A percentile compares a stretch with the other conserved stretches of the same genome.
Evolutionary conservation across 2,888 invertebrate genomes (phyloP).

Genomic region (Rosalia funebris): DNA sequence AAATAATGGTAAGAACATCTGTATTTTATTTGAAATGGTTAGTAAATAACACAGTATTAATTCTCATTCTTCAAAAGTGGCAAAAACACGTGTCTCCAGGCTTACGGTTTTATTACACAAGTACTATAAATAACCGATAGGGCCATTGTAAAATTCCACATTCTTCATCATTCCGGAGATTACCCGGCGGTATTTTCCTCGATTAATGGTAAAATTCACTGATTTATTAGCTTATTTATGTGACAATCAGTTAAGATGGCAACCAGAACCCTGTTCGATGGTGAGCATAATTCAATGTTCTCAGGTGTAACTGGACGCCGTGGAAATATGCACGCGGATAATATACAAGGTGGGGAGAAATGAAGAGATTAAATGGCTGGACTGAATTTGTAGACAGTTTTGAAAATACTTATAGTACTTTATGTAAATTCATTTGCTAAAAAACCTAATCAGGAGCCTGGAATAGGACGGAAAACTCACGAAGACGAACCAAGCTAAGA

Average conservation of each 20-base stretch:
- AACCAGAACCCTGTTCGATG: conserved; percentile 3
- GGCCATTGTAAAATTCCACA: conserved; percentile 1
- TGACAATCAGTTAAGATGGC: conserved; percentile 21
- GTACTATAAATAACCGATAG: not conserved
- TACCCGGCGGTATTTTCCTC: conserved; percentile 2
- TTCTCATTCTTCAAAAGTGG: not conserved
- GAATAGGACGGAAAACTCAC: no score
- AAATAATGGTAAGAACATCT: no score
- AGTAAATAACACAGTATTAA: not conserved
- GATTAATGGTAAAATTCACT: conserved; percentile 6
- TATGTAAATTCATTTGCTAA: no score
- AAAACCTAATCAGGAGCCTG: no score
- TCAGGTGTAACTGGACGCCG: not conserved
- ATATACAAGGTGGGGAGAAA: no score
- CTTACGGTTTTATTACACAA: not conserved
- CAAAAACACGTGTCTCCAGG: not conserved
- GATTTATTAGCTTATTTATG: conserved; percentile 23
- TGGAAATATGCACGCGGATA: not conserved
- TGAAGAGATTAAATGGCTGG: no score
- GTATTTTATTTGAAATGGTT: not conserved
- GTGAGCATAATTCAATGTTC: not conserved
- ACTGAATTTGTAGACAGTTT: no score
- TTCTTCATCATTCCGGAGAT: not conserved
- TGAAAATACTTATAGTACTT: no score
- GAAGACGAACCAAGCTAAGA: no score